A percentile compares a stretch with the other conserved stretches of the same genome.
phyloP scores from a whole-genome alignment of 2,113 vertebrate species.

The Channa argus region DNA sequence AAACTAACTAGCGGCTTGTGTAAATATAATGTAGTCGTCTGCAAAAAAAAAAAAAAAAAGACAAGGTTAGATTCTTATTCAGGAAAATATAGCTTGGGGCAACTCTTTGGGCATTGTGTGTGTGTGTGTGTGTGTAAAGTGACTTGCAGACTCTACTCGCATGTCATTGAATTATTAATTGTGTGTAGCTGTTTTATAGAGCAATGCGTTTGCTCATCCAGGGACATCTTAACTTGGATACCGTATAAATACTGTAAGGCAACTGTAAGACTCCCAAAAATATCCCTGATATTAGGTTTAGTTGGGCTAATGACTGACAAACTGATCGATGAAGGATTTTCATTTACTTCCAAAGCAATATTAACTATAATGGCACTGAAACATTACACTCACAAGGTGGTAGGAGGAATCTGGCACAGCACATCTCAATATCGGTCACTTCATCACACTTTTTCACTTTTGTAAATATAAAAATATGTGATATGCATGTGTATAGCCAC shows the following conservation, averaged over 20 bases:
- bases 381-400: conserved; percentile 18
- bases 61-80: conserved; percentile 24
- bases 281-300: background rate
- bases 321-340: conserved; percentile 9
- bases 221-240: background rate
- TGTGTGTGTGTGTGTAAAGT: conserved; percentile 1
- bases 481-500: conserved; percentile 70
- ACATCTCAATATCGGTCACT: conserved; percentile 5
- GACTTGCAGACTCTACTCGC: background rate
- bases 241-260: background rate
- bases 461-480: conserved; percentile 69
- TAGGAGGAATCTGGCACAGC: conserved; percentile 15
- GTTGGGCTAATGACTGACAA: background rate
- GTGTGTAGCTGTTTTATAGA: conserved; percentile 2
- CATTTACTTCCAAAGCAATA: conserved; percentile 68
- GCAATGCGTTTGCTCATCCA: conserved; percentile 9
- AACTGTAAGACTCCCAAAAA: background rate
- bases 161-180: background rate
- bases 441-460: background rate
- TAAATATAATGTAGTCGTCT: conserved; percentile 42
- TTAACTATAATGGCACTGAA: conserved; percentile 49
- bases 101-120: background rate
- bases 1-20: conserved; percentile 54
- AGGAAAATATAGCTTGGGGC: conserved; percentile 34
- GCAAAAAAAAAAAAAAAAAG: conserved; percentile 40